Evolutionary conservation across 2,113 vertebrate species (phyloP), one percentile per base, ranked within the genome.

Genomic region (Tapirus terrestris): DNA sequence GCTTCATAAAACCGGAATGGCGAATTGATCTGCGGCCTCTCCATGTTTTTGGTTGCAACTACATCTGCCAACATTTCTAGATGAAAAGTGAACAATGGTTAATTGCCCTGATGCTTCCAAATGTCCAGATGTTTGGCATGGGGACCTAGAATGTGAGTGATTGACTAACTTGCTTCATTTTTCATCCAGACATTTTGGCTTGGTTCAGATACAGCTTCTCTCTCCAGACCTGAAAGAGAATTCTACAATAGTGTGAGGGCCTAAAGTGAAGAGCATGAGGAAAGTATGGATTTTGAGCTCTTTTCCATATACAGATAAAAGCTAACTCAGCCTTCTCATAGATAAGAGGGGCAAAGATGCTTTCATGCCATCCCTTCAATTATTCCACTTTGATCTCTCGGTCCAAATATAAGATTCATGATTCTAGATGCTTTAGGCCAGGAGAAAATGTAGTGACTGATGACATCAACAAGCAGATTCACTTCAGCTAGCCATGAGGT

Each of bases 131-230:
- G 65, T 81, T 90, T 94, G 92, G 70, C 51, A 21, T 51, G 63
- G 70, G 89, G 48, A 60, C 20, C 68, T 68, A 80, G 39, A 45
- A 18, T n/a, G 10, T 61, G 65, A 76, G 43, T 88, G 76, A 91
- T 45, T 72, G 93, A 94, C 65, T 87, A 90, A 80, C 51, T 79
- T 81, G 63, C 53, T 95, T 89, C 73, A 73, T 91, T 96, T 92
- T 72, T 93, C 96, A 96, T 85, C 39, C 33, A 73, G 53, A 94
- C 87, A 48, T 60, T 43, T 96, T 92, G 93, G 61, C 84, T 84
- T 63, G 8, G 29, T 93, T 94, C 70, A 33, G 20, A 53, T 25
- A 5, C 16, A 91, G n/a, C 65, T 23, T 86, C 17, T 77, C 25
- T 94, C 65, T 92, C 45, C 21, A 97, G 51, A 90, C n/a, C 77